These are phyloP conservation scores for Herminia tarsipennalis DNA, from an alignment of 2,888 invertebrate genomes.

Conservation along the genomic window DNA sequence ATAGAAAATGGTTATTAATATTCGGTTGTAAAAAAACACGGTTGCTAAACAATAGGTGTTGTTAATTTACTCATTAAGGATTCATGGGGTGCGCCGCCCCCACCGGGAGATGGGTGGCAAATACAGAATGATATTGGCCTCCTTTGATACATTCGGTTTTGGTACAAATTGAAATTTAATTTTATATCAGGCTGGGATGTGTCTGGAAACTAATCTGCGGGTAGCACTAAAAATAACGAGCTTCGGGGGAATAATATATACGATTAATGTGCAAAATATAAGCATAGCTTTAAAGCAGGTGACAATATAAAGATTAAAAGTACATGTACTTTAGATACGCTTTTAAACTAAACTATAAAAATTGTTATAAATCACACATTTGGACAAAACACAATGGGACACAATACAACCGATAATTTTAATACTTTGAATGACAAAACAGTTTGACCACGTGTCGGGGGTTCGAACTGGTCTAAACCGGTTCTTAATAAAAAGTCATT, in stretches of 20 bases:
- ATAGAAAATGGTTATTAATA: conserved; percentile 81
- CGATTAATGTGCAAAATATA: background rate
- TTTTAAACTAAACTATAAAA: conserved; percentile 9
- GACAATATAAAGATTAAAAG: background rate
- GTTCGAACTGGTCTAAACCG: conserved; percentile 75
- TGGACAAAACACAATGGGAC: conserved; percentile 46
- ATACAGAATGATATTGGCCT: conserved; percentile 49
- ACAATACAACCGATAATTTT: conserved; percentile 78
- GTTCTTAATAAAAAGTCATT: conserved; percentile 78
- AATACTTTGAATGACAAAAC: conserved; percentile 74
- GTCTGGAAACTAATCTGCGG: conserved; percentile 16
- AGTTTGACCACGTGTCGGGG: conserved; percentile 79
- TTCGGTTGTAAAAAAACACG: conserved; percentile 79
- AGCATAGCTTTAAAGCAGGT: background rate
- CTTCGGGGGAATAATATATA: background rate
- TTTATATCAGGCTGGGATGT: conserved; percentile 34
- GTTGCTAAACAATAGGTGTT: conserved; percentile 81
- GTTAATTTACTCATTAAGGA: conserved; percentile 84
- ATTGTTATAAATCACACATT: conserved; percentile 51
- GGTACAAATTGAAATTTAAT: conserved; percentile 46
- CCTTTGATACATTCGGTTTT: conserved; percentile 52
- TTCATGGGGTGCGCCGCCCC: conserved; percentile 72
- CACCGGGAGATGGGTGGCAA: conserved; percentile 47
- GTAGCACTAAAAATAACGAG: background rate
- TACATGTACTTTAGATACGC: background rate